These are phyloP conservation scores for Branchipolynoe longqiensis DNA, from an alignment of 2,888 invertebrate genomes.

Conservation along the genomic window DNA sequence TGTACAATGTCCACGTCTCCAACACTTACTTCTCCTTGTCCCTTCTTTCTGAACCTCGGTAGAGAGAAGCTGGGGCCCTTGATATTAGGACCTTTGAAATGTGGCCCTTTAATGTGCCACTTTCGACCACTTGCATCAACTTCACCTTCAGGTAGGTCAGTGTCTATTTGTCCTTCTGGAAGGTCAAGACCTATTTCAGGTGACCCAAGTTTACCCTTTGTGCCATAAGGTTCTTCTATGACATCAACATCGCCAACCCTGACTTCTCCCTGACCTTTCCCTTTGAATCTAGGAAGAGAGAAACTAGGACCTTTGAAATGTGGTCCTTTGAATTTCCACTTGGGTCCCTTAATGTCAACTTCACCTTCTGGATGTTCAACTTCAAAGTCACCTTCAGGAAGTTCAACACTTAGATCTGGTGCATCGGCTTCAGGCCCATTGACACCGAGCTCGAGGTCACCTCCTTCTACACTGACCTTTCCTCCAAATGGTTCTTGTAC, in stretches of 20 bases:
- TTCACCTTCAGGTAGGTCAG: background rate
- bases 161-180: background rate
- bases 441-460: background rate
- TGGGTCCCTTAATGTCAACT: background rate
- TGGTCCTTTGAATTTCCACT: constrained; percentile 40
- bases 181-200: background rate
- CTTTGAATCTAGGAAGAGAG: background rate
- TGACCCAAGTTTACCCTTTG: background rate
- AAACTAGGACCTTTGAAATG: constrained; percentile 16
- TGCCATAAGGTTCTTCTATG: background rate
- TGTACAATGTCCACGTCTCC: constrained; percentile 45
- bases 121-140: background rate
- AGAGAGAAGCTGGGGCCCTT: constrained; percentile 32
- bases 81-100: background rate
- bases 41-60: background rate
- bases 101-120: background rate
- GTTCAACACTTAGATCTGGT: background rate
- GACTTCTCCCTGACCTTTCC: constrained; percentile 1
- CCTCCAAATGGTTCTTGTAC: constrained; percentile 36
- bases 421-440: constrained; percentile 18
- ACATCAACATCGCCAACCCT: constrained; percentile 20
- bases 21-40: constrained; percentile 32
- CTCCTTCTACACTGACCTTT: constrained; percentile 18
- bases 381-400: constrained; percentile 16
- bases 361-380: constrained; percentile 32